phyloP scores from a whole-genome alignment of 2,113 vertebrate species.

The Erythrocebus patas region DNA sequence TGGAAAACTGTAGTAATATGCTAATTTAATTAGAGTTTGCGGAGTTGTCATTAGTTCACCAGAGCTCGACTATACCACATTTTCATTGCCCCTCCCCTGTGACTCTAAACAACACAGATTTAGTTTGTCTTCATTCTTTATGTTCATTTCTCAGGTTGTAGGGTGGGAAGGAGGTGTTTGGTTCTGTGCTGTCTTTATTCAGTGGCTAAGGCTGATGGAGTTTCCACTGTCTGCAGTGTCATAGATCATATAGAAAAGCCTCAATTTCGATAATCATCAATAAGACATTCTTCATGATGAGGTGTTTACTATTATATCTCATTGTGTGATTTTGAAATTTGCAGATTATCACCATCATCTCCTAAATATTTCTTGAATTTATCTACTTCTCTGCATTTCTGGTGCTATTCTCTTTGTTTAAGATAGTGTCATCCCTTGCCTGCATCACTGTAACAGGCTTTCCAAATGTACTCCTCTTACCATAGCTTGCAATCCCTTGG shows the following conservation, averaged over 20 bases:
- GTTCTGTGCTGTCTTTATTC: not conserved
- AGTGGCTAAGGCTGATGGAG: not conserved
- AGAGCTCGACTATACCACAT: not conserved
- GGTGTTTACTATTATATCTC: not conserved
- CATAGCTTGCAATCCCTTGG: not conserved
- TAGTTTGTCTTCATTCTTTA: not conserved
- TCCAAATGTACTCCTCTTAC: not conserved
- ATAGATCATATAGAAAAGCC: not conserved
- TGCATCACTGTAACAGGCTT: not conserved
- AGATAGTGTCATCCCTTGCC: not conserved
- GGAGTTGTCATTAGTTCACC: not conserved
- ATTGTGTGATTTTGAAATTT: not conserved
- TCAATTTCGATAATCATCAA: not conserved
- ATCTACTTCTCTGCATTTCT: not conserved
- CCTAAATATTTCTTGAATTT: not conserved
- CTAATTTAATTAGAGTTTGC: not conserved
- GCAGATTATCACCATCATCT: not conserved
- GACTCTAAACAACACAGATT: not conserved
- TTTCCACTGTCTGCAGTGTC: not conserved
- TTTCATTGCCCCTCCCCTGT: not conserved
- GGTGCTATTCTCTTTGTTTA: not conserved
- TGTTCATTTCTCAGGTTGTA: not conserved
- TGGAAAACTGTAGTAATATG: not conserved
- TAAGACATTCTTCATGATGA: not conserved
- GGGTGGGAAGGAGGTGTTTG: not conserved